These are phyloP conservation scores for Timandra comae DNA, from an alignment of 2,888 invertebrate genomes.

Conservation along the genomic window DNA sequence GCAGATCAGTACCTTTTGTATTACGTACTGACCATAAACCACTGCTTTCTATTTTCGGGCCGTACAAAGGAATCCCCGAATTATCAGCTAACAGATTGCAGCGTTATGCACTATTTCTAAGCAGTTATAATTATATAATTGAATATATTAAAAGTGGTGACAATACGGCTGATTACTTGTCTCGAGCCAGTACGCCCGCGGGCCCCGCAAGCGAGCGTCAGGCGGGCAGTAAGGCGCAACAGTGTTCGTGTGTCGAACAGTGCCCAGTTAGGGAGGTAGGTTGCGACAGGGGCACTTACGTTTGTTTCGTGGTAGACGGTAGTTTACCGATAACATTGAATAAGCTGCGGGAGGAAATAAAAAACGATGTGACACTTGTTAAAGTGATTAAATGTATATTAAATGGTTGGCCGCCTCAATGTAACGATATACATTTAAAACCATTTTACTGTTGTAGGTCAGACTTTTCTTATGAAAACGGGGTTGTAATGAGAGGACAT, in stretches of 20 bases:
- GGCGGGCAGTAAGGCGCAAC: no score
- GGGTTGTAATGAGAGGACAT: constrained; percentile 22
- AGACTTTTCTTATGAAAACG: constrained; percentile 22
- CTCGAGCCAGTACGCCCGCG: constrained; percentile 8
- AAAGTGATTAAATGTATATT: constrained; percentile 7
- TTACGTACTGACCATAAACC: constrained; percentile 25
- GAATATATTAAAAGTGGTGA: constrained; percentile 21
- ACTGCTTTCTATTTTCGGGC: constrained; percentile 23
- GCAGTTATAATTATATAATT: constrained; percentile 23
- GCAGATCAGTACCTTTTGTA: constrained; percentile 15
- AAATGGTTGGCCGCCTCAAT: constrained; percentile 18
- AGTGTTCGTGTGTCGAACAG: neutral
- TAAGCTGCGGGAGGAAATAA: constrained; percentile 9
- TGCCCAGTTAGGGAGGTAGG: neutral
- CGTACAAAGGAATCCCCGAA: constrained; percentile 24
- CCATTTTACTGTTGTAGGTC: constrained; percentile 12
- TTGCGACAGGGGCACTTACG: constrained; percentile 16
- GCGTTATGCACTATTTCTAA: constrained; percentile 24
- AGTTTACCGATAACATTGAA: constrained; percentile 11
- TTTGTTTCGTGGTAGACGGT: no score
- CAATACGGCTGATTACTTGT: no score
- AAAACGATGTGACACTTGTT: constrained; percentile 7
- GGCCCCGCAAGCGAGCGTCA: neutral
- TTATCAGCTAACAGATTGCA: constrained; percentile 25
- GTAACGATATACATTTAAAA: constrained; percentile 7